Evolutionary conservation across 2,888 invertebrate species (phyloP).

Genomic region (Scaptodrosophila latifasciaeformis): DNA sequence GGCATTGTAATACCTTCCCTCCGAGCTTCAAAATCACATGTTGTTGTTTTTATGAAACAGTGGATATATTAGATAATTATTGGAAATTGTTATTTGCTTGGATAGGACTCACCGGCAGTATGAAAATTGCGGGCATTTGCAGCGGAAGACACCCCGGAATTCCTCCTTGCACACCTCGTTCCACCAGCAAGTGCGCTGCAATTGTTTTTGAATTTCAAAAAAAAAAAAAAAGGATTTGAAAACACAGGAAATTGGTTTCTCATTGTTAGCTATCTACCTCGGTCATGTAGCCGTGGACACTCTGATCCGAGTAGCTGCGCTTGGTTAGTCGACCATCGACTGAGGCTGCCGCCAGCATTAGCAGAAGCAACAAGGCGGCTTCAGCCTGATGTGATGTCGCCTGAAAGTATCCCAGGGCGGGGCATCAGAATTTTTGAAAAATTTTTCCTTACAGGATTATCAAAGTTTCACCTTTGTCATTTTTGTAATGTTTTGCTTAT

Average conservation of each 20-base stretch:
- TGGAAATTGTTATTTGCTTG: too few species aligned
- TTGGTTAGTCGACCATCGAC: constrained; percentile 76
- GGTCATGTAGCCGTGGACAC: constrained; percentile 87
- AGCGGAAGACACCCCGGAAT: constrained; percentile 89
- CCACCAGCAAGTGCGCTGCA: constrained; percentile 93
- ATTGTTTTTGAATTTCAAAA: constrained; percentile 33
- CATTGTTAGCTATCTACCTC: constrained; percentile 79
- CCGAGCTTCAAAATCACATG: constrained; percentile 76
- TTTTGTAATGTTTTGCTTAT: constrained; percentile 25
- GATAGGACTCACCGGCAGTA: constrained; percentile 80
- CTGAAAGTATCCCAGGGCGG: not conserved
- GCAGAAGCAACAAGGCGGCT: constrained; percentile 29
- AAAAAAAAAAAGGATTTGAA: not conserved
- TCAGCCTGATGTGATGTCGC: not conserved
- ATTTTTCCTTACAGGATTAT: too few species aligned
- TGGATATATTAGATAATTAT: too few species aligned
- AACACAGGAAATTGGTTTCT: too few species aligned
- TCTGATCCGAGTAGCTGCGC: constrained; percentile 87
- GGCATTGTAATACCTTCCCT: constrained; percentile 92
- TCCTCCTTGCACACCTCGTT: constrained; percentile 95
- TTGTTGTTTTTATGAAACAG: too few species aligned
- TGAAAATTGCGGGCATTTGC: constrained; percentile 91
- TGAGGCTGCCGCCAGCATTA: constrained; percentile 27
- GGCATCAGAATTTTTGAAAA: too few species aligned
- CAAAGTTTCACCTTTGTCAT: constrained; percentile 43